Percentiles rank a stretch among this genome's conserved stretches.
phyloP scores from a whole-genome alignment of 2,888 invertebrate species.

The Pyrgus malvae region DNA sequence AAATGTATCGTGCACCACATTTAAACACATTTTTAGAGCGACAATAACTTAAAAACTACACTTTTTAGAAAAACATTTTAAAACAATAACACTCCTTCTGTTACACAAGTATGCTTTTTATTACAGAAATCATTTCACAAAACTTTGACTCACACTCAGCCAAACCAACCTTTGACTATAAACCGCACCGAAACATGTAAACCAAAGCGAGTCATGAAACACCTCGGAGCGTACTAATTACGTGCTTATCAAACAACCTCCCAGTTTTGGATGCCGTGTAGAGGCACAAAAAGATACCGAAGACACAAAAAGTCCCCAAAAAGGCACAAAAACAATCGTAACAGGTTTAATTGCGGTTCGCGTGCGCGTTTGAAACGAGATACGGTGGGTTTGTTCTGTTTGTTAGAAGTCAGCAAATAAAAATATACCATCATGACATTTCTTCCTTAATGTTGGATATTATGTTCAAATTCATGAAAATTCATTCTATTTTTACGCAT shows the following conservation, averaged over 20 bases:
- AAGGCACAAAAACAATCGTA: slow-evolving; percentile 26
- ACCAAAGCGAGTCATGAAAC: slow-evolving; percentile 9
- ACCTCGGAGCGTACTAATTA: slow-evolving; percentile 28
- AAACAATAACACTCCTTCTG: too few relatives aligned
- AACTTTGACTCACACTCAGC: not conserved
- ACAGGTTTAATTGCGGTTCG: slow-evolving; percentile 39
- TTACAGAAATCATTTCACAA: too few relatives aligned
- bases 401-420: not conserved
- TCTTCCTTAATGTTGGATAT: not conserved
- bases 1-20: too few relatives aligned
- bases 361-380: slow-evolving; percentile 23
- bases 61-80: too few relatives aligned
- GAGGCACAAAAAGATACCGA: slow-evolving; percentile 11
- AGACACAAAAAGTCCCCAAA: slow-evolving; percentile 19
- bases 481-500: too few relatives aligned
- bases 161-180: slow-evolving; percentile 7
- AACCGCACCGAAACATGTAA: slow-evolving; percentile 5
- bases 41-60: too few relatives aligned
- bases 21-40: too few relatives aligned
- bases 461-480: not conserved
- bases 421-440: not conserved
- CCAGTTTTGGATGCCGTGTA: slow-evolving; percentile 19
- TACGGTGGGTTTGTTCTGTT: not conserved
- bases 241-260: slow-evolving; percentile 29
- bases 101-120: too few relatives aligned